A percentile compares a stretch with the other conserved stretches of the same genome.
phyloP scores from a whole-genome alignment of 1,140 invertebrate species.

The Copidosoma floridanum region DNA sequence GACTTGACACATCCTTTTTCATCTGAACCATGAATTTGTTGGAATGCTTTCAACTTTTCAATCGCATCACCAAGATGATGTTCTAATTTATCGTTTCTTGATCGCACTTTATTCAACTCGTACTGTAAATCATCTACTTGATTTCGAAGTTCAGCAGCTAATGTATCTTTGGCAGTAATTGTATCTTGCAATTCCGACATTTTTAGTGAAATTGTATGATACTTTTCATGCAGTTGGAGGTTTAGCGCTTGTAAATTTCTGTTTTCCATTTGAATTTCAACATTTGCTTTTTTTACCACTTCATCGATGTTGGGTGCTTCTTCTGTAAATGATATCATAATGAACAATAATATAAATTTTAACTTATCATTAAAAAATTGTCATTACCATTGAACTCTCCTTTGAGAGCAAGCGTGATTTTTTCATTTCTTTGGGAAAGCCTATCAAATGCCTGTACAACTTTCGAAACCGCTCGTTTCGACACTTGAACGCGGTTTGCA shows the following conservation, averaged over 20 bases:
- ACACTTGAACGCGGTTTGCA: constrained; percentile 90
- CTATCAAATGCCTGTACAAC: constrained; percentile 95
- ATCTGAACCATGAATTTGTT: constrained; percentile 69
- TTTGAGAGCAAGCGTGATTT: constrained; percentile 84
- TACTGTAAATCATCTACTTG: constrained; percentile 95
- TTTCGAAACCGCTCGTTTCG: constrained; percentile 91
- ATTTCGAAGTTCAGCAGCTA: constrained; percentile 91
- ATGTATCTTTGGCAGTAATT: constrained; percentile 86
- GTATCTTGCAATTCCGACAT: constrained; percentile 90
- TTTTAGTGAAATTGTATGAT: constrained; percentile 88
- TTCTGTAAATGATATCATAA: constrained; percentile 51
- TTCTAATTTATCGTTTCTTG: constrained; percentile 87
- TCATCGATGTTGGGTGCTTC: constrained; percentile 75
- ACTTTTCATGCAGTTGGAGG: constrained; percentile 89
- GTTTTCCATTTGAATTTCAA: constrained; percentile 88
- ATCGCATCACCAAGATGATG: constrained; percentile 85
- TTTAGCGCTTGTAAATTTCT: constrained; percentile 87
- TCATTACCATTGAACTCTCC: constrained; percentile 72
- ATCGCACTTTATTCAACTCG: constrained; percentile 84
- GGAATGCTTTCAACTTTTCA: constrained; percentile 84
- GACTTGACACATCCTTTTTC: constrained; percentile 56
- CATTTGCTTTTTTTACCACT: constrained; percentile 76
- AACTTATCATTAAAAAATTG: not conserved
- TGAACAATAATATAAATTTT: constrained; percentile 2
- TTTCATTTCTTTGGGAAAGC: constrained; percentile 89